Evolutionary conservation across 2,113 vertebrate genomes (phyloP), one percentile per base, ranked within the genome.

Genomic region (Micromys minutus): DNA sequence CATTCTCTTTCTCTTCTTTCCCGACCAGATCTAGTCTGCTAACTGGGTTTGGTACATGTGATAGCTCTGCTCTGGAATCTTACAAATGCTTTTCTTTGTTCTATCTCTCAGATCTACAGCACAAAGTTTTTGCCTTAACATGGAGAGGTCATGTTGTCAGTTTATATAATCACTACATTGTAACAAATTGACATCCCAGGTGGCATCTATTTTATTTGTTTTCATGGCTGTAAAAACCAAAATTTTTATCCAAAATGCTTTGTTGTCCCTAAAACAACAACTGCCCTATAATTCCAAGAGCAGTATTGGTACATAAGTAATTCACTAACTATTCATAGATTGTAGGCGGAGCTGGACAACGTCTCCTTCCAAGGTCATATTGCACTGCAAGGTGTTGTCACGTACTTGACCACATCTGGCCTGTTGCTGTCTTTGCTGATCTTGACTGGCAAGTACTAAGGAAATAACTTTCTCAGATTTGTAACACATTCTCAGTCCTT

Each of bases 391-490:
- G 21, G 45, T 0, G 1, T 61, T 15, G 72, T 92, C 21, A 87
- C 61, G n/a, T 88, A 65, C 4, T 5, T 80, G 89, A 1, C n/a
- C 26, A 77, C 45, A 72, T 81, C 15, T 80, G 22, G 39, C 89
- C 81, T 95, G 13, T 1, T 71, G 76, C 50, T 80, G 39, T 72
- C 11, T 71, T 91, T 47, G 52, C 34, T 7, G 52, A 89, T 89
- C 95, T 57, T 94, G 74, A 76, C 22, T 88, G 63, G 47, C 52
- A 97, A 87, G 39, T 3, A 39, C 15, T 81, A 91, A 91, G 2
- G 3, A 55, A 71, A 94, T 1, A 91, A 81, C 1, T 5, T 93
- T 6, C 36, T 91, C 3, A 4, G 34, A 42, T 22, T 22, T 90
- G 4, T 17, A 72, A 47, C 52, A 67, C 45, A 50, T 50, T 90